Base-by-base conservation (phyloP, 2,888 invertebrate species). In the Lithosia quadra region DNA sequence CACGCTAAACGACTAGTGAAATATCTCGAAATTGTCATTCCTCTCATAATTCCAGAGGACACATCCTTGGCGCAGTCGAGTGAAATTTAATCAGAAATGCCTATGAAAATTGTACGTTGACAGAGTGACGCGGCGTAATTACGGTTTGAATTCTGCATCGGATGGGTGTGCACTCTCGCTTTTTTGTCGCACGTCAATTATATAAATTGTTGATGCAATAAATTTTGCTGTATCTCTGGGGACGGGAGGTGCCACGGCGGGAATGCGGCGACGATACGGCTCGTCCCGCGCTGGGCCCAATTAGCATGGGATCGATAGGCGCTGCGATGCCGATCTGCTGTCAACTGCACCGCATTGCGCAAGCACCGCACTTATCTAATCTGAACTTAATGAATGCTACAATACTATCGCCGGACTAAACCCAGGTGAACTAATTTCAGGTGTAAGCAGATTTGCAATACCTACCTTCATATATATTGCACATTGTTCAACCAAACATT, bases 301-400 rank as follows among this genome's bases (percentile, higher is more conserved):
- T 95, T 95, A 95, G 95, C 92, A 93, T 92, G 94, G 92, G 90
- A 92, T 93, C 94, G 95, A 94, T 93, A 92, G 94, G 90, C 90
- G 87, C 89, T 88, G 86, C 89, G 94, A 92, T 91, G 90, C 87
- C 90, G 91, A 93, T 93, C 93, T 90, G 82, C 88, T 90, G 93
- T 92, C 93, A 90, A 83, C 90, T 85, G 84, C 86, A 82, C 86
- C 83, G 90, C 92, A 90, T 88, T 91, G 92, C 92, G 89, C 91
- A 89, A 89, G 84, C 86, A 82, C 81, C 82, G 77, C 82, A 80
- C 82, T 87, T 93, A 93, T 94, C 93, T 94, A 93, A 93, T 92
- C 92, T 90, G 75, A 84, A 88, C 87, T 90, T 92, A 93, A 93
- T 92, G 90, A 93, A 91, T 89, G 88, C 90, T 82, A 88, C 82